phyloP scores from a whole-genome alignment of 1,140 invertebrate species.

The Sesamia nonagrioides region DNA sequence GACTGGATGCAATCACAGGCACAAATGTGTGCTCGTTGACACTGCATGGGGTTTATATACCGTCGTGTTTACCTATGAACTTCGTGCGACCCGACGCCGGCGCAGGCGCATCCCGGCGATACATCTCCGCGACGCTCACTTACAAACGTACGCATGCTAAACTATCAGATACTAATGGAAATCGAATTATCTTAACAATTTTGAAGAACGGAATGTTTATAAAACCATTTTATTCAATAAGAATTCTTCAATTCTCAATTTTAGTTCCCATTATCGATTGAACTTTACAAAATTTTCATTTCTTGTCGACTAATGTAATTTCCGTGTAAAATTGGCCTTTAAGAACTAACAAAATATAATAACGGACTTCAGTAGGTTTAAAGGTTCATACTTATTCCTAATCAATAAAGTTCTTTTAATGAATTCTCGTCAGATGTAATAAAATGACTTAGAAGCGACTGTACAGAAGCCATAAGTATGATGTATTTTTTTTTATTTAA shows the following conservation, averaged over 20 bases:
- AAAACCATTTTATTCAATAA: constrained; percentile 48
- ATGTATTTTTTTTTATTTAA: constrained; percentile 17
- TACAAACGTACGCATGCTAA: constrained; percentile 50
- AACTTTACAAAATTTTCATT: background rate
- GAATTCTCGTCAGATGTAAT: background rate
- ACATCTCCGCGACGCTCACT: constrained; percentile 59
- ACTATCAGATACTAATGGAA: constrained; percentile 57
- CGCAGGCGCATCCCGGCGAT: constrained; percentile 65
- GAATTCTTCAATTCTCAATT: constrained; percentile 17
- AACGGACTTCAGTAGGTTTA: too few species aligned
- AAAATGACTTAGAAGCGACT: background rate
- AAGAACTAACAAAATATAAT: background rate
- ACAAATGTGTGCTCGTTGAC: constrained; percentile 77
- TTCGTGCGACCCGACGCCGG: constrained; percentile 73
- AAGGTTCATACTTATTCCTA: too few species aligned
- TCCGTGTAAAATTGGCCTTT: background rate
- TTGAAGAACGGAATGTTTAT: constrained; percentile 43
- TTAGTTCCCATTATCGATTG: background rate
- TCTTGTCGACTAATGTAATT: background rate
- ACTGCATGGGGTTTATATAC: constrained; percentile 82
- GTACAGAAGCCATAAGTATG: background rate
- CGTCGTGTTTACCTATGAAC: constrained; percentile 84
- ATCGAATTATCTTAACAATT: constrained; percentile 55
- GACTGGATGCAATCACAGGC: constrained; percentile 73
- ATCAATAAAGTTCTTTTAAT: background rate